Evolutionary conservation across 2,797 vertebrate species (phyloP).

Genomic region (Margarornis squamiger): DNA sequence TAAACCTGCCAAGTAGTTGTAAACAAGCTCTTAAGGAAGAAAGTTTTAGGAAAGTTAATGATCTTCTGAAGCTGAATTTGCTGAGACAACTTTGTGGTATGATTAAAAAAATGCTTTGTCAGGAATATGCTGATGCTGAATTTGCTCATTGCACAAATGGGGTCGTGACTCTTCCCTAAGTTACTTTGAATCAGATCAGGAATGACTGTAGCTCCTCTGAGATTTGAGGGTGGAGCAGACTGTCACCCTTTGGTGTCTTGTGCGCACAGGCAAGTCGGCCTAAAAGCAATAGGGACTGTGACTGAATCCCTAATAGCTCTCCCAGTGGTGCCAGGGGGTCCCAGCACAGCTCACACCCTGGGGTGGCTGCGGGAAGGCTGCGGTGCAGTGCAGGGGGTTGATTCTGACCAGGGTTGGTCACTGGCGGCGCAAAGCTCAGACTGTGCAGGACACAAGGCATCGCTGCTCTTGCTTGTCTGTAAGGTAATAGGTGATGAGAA

Average conservation of each 20-base stretch:
- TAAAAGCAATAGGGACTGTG: neutral
- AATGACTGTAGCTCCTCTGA: neutral
- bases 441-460: neutral
- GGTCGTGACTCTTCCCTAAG: neutral
- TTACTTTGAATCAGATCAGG: neutral
- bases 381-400: neutral
- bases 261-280: accelerated
- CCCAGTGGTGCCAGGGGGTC: accelerated
- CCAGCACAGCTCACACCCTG: too few relatives aligned
- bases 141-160: neutral
- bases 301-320: accelerated
- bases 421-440: neutral
- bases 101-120: neutral
- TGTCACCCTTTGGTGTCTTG: neutral
- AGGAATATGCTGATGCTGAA: neutral
- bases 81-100: neutral
- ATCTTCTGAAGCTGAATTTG: neutral
- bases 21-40: neutral
- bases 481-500: neutral
- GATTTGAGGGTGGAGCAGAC: neutral
- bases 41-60: neutral
- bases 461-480: neutral
- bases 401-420: neutral
- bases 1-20: neutral
- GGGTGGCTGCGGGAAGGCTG: neutral